Percentiles rank a stretch among this genome's conserved stretches.
phyloP scores from a whole-genome alignment of 1,140 invertebrate genomes.

The Cotesia vestalis region DNA sequence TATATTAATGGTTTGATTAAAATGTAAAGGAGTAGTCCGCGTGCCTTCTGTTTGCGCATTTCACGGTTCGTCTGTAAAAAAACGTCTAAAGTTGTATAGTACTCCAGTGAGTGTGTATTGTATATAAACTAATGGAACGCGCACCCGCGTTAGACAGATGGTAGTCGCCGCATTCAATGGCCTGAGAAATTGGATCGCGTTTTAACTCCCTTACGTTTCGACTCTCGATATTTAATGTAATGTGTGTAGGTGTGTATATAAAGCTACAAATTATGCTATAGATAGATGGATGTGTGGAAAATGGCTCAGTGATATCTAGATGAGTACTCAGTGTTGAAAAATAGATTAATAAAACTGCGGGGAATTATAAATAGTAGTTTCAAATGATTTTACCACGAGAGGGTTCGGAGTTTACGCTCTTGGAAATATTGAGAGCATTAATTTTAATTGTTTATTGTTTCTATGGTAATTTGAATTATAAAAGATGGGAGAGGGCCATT shows the following conservation, averaged over 20 bases:
- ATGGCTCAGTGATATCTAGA: too few species aligned
- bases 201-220: constrained; percentile 66
- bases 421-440: too few species aligned
- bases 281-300: constrained; percentile 1
- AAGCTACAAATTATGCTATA: not conserved
- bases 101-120: too few species aligned
- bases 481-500: too few species aligned
- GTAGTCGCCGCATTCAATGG: constrained; percentile 66
- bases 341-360: too few species aligned
- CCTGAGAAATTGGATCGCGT: constrained; percentile 68
- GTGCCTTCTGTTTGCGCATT: constrained; percentile 66
- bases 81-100: constrained; percentile 30
- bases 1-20: constrained; percentile 65
- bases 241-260: not conserved
- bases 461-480: too few species aligned
- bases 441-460: too few species aligned
- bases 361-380: too few species aligned
- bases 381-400: too few species aligned
- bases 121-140: not conserved
- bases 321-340: too few species aligned
- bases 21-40: constrained; percentile 58
- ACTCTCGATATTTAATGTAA: constrained; percentile 3
- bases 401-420: too few species aligned
- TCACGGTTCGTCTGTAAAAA: constrained; percentile 67
- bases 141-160: constrained; percentile 60